Conservation (phyloP, 2,888 invertebrate genomes). For the Caenorhabditis sp. region DNA sequence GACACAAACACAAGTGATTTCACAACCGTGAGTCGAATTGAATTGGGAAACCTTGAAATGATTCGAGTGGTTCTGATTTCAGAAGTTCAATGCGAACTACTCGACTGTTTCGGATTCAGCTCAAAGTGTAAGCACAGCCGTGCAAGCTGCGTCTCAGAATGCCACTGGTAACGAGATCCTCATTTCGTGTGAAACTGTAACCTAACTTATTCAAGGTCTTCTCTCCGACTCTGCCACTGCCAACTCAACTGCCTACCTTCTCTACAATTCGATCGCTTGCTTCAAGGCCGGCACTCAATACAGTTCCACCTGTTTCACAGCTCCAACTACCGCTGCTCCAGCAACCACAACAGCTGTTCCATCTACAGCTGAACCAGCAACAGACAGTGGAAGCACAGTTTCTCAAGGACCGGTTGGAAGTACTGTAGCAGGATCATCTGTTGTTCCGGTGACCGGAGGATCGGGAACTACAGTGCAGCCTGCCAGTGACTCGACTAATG, state of each 20-base stretch:
- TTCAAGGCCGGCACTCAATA: constrained; percentile 7
- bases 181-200: not conserved
- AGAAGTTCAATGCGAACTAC: constrained; percentile 29
- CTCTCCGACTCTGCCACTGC: constrained; percentile 17
- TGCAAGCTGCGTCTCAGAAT: constrained; percentile 6
- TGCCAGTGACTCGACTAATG: not conserved
- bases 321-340: constrained; percentile 41
- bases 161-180: not conserved
- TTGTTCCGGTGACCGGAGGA: constrained; percentile 20
- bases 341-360: constrained; percentile 12
- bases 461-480: not conserved
- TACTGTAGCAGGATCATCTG: too few relatives aligned
- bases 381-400: constrained; percentile 26
- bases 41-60: too few relatives aligned
- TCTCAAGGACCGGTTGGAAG: constrained; percentile 1
- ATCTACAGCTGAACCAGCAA: constrained; percentile 21
- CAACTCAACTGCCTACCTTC: constrained; percentile 15
- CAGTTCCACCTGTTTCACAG: constrained; percentile 41
- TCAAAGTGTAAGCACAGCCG: constrained; percentile 22
- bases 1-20: constrained; percentile 1
- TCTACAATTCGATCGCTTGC: constrained; percentile 41
- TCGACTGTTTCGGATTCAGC: constrained; percentile 1
- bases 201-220: constrained; percentile 14
- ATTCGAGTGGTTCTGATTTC: not conserved
- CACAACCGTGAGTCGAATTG: constrained; percentile 11